phyloP scores from a whole-genome alignment of 37 sponge, comb jelly and placozoan species.

The Trichoplax adhaerens region DNA sequence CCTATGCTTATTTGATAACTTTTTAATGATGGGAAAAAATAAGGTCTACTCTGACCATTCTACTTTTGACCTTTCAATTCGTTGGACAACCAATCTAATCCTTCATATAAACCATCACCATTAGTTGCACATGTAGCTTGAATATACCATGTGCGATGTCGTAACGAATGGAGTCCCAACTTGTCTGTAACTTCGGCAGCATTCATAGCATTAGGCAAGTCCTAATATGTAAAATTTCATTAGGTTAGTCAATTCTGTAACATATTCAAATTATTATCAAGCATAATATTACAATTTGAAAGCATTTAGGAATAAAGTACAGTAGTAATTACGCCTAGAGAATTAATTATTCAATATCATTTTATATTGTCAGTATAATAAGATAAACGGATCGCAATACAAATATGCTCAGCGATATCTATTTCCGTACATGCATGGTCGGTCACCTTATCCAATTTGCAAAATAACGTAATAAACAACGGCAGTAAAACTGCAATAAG shows the following conservation, averaged over 20 bases:
- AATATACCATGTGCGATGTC: slow-evolving; percentile 90
- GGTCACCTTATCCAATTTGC: too few species aligned
- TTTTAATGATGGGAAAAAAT: too few species aligned
- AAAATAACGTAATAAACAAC: too few species aligned
- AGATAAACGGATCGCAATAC: too few species aligned
- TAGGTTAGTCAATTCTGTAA: neutral
- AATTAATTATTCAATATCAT: neutral
- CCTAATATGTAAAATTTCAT: slow-evolving; percentile 21
- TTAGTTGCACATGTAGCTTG: slow-evolving; percentile 98
- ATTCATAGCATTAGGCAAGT: slow-evolving; percentile 98
- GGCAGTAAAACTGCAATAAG: too few species aligned
- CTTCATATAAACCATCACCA: slow-evolving; percentile 98
- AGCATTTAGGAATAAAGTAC: neutral
- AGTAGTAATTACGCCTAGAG: neutral
- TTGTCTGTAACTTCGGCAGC: slow-evolving; percentile 97
- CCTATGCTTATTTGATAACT: too few species aligned
- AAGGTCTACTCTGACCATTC: neutral
- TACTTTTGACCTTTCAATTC: slow-evolving; percentile 47
- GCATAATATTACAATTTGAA: neutral
- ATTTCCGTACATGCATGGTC: too few species aligned
- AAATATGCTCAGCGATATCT: too few species aligned
- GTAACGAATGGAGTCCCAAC: slow-evolving; percentile 67
- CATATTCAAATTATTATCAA: neutral
- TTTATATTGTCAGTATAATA: too few species aligned
- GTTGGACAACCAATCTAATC: slow-evolving; percentile 88